phyloP scores from a whole-genome alignment of 1,140 invertebrate genomes.

The Saxidomus purpurata region DNA sequence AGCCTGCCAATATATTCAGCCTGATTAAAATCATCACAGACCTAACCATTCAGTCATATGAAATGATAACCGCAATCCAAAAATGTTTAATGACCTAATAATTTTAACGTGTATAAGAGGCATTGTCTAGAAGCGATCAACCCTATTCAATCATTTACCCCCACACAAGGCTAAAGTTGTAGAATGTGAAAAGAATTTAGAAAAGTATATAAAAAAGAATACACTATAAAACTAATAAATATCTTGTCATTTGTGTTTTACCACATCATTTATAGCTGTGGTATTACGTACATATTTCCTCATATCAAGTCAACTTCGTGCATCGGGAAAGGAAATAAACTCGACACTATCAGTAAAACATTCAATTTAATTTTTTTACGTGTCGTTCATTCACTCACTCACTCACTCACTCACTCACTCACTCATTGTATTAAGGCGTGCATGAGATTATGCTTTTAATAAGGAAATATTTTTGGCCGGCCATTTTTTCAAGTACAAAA shows the following conservation, averaged over 20 bases:
- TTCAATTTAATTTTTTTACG: no score
- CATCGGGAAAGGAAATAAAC: no score
- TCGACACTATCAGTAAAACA: no score
- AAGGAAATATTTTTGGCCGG: no score
- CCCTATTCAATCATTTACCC: neutral
- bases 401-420: conserved; percentile 20
- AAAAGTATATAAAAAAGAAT: neutral
- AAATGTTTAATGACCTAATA: neutral
- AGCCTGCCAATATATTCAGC: no score
- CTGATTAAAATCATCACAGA: no score
- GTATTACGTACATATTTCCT: no score
- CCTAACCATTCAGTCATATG: neutral
- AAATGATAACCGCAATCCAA: neutral
- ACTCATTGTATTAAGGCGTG: neutral
- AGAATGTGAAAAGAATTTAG: neutral
- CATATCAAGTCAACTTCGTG: no score
- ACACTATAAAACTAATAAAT: no score
- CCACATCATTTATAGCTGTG: no score
- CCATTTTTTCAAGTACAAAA: no score
- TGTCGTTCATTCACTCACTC: conserved; percentile 4
- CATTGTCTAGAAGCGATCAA: neutral
- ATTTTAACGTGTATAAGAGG: neutral
- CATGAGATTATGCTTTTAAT: neutral
- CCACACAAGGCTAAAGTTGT: conserved; percentile 2
- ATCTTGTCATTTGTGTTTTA: no score